Evolutionary conservation across 2,113 vertebrate genomes (phyloP).

Genomic region (Microtus ochrogaster): DNA sequence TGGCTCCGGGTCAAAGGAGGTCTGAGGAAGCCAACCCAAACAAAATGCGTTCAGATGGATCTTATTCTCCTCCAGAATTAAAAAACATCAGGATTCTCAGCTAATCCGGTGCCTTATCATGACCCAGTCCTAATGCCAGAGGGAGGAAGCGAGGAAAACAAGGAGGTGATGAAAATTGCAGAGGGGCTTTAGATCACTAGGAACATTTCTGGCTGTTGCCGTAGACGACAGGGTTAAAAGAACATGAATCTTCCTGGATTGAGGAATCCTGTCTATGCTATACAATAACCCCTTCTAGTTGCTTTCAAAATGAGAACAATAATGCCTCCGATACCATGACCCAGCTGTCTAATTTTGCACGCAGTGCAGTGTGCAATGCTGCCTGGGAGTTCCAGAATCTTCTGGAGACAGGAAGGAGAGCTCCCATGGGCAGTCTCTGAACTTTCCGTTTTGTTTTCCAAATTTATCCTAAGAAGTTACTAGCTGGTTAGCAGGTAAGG

Average conservation of each 20-base stretch:
- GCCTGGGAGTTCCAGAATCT: neutral
- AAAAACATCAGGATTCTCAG: constrained; percentile 10
- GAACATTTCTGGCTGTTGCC: constrained; percentile 30
- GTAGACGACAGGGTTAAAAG: constrained; percentile 40
- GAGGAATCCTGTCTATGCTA: neutral
- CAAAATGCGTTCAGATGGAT: constrained; percentile 63
- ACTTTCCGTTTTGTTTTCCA: constrained; percentile 34
- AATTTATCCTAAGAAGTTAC: neutral
- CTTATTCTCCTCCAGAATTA: constrained; percentile 62
- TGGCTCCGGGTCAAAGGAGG: constrained; percentile 62
- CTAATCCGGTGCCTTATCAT: constrained; percentile 64
- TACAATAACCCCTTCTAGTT: neutral
- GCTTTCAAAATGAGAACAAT: neutral
- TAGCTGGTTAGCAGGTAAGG: neutral
- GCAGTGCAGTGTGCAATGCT: neutral
- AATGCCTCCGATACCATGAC: too few relatives aligned
- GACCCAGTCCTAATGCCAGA: neutral
- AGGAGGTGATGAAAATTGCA: constrained; percentile 58
- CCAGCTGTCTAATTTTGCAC: neutral
- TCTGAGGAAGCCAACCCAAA: constrained; percentile 64
- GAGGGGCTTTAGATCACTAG: constrained; percentile 63
- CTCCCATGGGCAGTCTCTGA: neutral
- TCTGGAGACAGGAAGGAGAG: neutral
- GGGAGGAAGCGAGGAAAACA: constrained; percentile 62
- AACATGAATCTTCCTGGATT: constrained; percentile 36